Evolutionary conservation across 2,797 vertebrate genomes (phyloP).

Genomic region (Dipus sagitta): DNA sequence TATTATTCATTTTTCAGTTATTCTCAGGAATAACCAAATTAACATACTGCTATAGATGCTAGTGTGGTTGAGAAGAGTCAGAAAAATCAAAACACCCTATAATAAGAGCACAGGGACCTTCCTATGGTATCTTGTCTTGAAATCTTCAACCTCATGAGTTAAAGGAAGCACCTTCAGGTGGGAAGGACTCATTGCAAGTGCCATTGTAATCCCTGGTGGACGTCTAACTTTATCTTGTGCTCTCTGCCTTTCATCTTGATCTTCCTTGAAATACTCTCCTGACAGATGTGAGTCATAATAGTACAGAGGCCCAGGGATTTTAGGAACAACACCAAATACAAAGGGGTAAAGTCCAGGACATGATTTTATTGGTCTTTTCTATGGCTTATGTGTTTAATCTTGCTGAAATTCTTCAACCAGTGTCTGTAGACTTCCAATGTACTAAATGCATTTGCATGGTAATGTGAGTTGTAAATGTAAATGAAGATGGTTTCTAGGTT

Average conservation of each 20-base stretch:
- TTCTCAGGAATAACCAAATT: background rate
- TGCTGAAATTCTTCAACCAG: background rate
- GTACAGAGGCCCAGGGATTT: fast-evolving
- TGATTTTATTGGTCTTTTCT: fast-evolving
- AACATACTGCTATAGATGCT: background rate
- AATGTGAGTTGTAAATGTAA: constrained; percentile 28
- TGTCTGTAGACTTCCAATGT: background rate
- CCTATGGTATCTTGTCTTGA: fast-evolving
- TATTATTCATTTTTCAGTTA: background rate
- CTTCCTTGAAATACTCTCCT: background rate
- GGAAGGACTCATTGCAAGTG: fast-evolving
- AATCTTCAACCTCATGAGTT: background rate
- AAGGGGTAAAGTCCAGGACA: fast-evolving
- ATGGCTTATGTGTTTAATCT: background rate
- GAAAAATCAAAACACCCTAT: background rate
- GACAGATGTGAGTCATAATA: fast-evolving
- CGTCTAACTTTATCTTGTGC: background rate
- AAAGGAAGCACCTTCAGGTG: fast-evolving
- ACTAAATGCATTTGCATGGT: background rate
- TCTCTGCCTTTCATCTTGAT: background rate
- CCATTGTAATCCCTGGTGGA: fast-evolving
- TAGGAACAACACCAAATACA: background rate
- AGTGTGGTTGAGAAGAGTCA: background rate
- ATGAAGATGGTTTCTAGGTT: background rate
- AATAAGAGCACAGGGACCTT: background rate